phyloP scores from a whole-genome alignment of 2,888 invertebrate genomes.

The Hirtodrosophila duncani region DNA sequence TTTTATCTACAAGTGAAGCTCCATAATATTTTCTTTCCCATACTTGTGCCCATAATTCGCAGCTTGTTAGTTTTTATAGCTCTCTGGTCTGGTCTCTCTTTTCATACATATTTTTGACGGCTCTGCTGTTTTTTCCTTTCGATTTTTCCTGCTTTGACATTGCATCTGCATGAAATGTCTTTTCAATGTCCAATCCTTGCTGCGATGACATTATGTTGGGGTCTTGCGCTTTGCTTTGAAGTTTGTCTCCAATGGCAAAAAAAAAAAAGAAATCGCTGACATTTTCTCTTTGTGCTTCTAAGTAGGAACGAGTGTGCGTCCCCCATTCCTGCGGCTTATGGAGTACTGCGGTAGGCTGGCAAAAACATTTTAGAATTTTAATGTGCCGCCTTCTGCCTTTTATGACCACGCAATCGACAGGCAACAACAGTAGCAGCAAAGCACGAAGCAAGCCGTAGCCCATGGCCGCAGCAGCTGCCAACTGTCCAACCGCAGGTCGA shows the following conservation, averaged over 20 bases:
- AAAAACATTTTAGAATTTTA: conserved; percentile 72
- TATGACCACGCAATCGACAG: conserved; percentile 60
- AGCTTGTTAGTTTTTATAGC: conserved; percentile 68
- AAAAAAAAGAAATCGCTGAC: conserved; percentile 2
- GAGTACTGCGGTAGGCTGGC: conserved; percentile 49
- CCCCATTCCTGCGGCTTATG: conserved; percentile 22
- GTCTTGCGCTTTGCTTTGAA: conserved; percentile 25
- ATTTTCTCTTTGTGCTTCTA: conserved; percentile 4
- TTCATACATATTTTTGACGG: conserved; percentile 39
- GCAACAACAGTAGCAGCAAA: conserved; percentile 6
- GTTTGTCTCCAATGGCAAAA: conserved; percentile 4
- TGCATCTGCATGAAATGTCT: conserved; percentile 46
- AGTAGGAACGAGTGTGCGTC: background rate
- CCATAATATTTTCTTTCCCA: background rate
- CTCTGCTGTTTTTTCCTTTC: conserved; percentile 14
- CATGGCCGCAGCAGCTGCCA: conserved; percentile 50
- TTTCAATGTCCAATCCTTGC: conserved; percentile 18
- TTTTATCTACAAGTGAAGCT: too few species aligned
- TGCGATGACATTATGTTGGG: conserved; percentile 20
- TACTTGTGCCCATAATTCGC: conserved; percentile 53
- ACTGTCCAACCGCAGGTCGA: conserved; percentile 41
- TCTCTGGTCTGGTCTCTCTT: conserved; percentile 42
- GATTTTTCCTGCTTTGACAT: conserved; percentile 4
- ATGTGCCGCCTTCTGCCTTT: conserved; percentile 69
- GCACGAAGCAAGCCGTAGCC: background rate